A percentile compares a stretch with the other conserved stretches of the same genome.
Evolutionary conservation across 1,140 invertebrate species (phyloP).

Genomic region (Aphaenogaster ashmeadi): DNA sequence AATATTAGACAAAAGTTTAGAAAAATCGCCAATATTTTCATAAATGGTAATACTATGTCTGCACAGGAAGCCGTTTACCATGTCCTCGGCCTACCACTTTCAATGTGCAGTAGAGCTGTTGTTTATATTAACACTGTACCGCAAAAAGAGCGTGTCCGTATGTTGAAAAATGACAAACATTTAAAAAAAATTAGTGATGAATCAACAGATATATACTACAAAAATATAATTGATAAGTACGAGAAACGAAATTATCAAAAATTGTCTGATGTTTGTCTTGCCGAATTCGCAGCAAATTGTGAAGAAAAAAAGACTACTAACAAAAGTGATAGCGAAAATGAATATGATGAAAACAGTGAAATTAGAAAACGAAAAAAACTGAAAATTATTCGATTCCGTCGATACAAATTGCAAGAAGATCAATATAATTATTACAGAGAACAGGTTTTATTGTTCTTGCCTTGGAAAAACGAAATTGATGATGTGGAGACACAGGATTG

Average conservation of each 20-base stretch:
- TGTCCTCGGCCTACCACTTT: background rate
- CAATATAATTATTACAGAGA: background rate
- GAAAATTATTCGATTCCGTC: slow-evolving; percentile 7
- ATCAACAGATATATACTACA: background rate
- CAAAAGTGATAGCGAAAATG: background rate
- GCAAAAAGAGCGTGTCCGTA: background rate
- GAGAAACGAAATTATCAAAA: background rate
- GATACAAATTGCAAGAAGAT: slow-evolving; percentile 2
- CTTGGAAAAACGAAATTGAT: background rate
- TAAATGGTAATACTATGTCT: no score
- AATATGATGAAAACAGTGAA: background rate
- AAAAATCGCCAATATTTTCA: no score
- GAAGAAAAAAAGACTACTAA: background rate
- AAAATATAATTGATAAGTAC: background rate
- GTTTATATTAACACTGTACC: background rate
- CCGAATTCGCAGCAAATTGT: background rate
- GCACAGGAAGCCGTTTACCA: background rate
- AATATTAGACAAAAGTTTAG: no score
- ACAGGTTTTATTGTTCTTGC: background rate
- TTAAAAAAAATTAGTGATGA: background rate
- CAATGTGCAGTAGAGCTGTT: background rate
- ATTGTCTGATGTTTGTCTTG: background rate
- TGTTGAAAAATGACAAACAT: slow-evolving; percentile 6
- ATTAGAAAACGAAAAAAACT: background rate
- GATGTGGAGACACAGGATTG: background rate